A percentile compares a stretch with the other conserved stretches of the same genome.
phyloP scores from a whole-genome alignment of 1,140 invertebrate genomes.

The Prorops nasuta region DNA sequence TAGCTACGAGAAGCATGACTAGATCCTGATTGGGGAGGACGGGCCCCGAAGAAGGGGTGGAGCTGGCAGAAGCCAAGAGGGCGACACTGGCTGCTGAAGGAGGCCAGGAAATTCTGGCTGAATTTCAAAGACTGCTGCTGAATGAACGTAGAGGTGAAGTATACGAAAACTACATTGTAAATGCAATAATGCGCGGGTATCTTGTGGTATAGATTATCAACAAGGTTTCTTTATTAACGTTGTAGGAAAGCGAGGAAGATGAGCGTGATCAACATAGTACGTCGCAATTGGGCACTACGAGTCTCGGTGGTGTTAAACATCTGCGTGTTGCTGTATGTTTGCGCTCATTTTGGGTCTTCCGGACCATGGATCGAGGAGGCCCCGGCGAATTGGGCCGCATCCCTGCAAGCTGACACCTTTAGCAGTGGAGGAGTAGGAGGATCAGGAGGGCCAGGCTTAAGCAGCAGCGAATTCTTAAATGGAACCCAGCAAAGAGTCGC shows the following conservation, averaged over 20 bases:
- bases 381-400: constrained; percentile 36
- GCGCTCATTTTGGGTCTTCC: constrained; percentile 55
- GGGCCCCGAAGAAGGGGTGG: constrained; percentile 14
- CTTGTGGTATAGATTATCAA: too few relatives aligned
- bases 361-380: constrained; percentile 52
- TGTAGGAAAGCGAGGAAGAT: too few relatives aligned
- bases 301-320: constrained; percentile 73
- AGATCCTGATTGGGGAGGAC: constrained; percentile 22
- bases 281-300: constrained; percentile 70
- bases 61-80: not conserved
- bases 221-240: too few relatives aligned
- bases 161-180: too few relatives aligned
- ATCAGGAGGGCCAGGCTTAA: too few relatives aligned
- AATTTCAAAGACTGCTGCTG: too few relatives aligned
- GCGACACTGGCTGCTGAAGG: too few relatives aligned
- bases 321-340: constrained; percentile 69
- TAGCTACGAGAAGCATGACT: constrained; percentile 8
- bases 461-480: constrained; percentile 20
- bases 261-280: constrained; percentile 24
- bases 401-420: constrained; percentile 30
- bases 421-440: constrained; percentile 38
- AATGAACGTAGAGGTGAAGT: too few relatives aligned
- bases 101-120: too few relatives aligned
- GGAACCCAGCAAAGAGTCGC: constrained; percentile 22
- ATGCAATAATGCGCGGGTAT: too few relatives aligned